Evolutionary conservation across 2,888 invertebrate genomes (phyloP).

Genomic region (Rugalucina vietnamica): DNA sequence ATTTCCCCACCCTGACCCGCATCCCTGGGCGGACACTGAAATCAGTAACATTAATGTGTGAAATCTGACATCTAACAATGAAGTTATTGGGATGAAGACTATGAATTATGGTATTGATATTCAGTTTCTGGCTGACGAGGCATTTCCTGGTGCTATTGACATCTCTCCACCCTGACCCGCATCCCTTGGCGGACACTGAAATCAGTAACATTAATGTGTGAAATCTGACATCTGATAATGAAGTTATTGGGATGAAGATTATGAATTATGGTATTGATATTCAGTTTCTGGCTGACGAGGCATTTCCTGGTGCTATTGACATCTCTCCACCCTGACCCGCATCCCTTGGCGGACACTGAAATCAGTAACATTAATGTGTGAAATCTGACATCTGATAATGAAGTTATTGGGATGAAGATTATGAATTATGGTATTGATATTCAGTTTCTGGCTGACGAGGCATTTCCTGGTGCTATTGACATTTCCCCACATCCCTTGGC

Average conservation of each 20-base stretch:
- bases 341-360: constrained; percentile 84
- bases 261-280: too few species aligned
- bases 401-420: too few species aligned
- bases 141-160: constrained; percentile 82
- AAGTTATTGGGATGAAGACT: too few species aligned
- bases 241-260: too few species aligned
- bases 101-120: too few species aligned
- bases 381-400: too few species aligned
- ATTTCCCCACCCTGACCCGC: constrained; percentile 83
- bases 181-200: constrained; percentile 84
- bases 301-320: constrained; percentile 82
- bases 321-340: constrained; percentile 83
- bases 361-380: too few species aligned
- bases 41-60: too few species aligned
- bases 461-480: constrained; percentile 82
- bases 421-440: too few species aligned
- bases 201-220: too few species aligned
- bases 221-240: too few species aligned
- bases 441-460: constrained; percentile 80
- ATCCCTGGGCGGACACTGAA: constrained; percentile 84
- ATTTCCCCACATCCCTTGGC: constrained; percentile 83
- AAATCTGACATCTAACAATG: too few species aligned
- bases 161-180: constrained; percentile 83
- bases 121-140: constrained; percentile 80
- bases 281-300: constrained; percentile 80